phyloP scores from a whole-genome alignment of 2,797 vertebrate genomes.

The Staurois parvus region DNA sequence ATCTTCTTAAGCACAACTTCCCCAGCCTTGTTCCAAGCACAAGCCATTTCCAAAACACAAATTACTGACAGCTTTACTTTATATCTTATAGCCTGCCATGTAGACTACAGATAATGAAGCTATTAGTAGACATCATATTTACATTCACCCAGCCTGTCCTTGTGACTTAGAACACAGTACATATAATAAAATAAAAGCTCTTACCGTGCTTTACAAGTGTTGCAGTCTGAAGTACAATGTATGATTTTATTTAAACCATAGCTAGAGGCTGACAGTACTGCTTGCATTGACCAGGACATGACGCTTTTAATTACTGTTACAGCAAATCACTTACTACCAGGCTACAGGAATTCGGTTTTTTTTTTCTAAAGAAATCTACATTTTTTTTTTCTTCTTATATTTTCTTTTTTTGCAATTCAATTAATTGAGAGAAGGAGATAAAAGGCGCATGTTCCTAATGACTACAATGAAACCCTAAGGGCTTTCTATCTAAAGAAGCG shows the following conservation, averaged over 20 bases:
- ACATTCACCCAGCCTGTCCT: constrained; percentile 57
- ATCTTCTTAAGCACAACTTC: background rate
- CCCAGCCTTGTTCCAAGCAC: background rate
- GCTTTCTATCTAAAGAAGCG: constrained; percentile 66
- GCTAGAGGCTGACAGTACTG: constrained; percentile 69
- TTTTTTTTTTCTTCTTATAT: constrained; percentile 67
- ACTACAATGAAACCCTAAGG: constrained; percentile 77
- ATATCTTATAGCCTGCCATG: constrained; percentile 36
- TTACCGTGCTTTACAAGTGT: constrained; percentile 67
- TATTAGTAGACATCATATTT: constrained; percentile 64
- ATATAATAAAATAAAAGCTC: constrained; percentile 41
- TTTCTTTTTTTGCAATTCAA: constrained; percentile 75
- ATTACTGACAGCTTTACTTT: constrained; percentile 48
- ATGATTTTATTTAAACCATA: constrained; percentile 66
- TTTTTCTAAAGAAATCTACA: constrained; percentile 69
- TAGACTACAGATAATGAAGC: constrained; percentile 59
- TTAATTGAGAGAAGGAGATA: constrained; percentile 83
- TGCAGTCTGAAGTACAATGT: constrained; percentile 59
- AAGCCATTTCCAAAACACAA: constrained; percentile 37
- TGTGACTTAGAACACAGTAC: constrained; percentile 47
- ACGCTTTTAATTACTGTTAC: constrained; percentile 74
- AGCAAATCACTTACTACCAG: constrained; percentile 74
- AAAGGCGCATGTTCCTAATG: constrained; percentile 80
- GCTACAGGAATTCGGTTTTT: constrained; percentile 73
- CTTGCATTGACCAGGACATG: constrained; percentile 72